Percentiles rank a stretch among this genome's conserved stretches.
These are phyloP conservation scores for Rana temporaria DNA, from an alignment of 2,113 vertebrate species.

Conservation along the genomic window DNA sequence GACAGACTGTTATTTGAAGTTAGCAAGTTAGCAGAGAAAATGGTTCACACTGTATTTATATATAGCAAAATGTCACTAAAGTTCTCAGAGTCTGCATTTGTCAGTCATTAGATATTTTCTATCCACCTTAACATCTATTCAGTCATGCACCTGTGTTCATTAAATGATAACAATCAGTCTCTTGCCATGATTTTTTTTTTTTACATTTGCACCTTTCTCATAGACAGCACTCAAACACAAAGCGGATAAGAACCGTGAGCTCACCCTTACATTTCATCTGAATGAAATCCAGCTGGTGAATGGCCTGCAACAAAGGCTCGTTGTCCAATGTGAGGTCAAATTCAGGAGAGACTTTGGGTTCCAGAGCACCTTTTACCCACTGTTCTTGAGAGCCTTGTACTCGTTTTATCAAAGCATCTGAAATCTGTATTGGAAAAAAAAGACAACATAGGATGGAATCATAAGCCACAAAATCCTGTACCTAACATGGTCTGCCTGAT, in stretches of 20 bases:
- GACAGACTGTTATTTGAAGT: conserved; percentile 4
- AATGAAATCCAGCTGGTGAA: conserved; percentile 95
- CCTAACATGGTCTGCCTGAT: too few relatives aligned
- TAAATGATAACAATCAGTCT: conserved; percentile 14
- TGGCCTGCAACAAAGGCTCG: conserved; percentile 89
- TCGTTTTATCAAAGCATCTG: conserved; percentile 93
- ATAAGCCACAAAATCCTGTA: too few relatives aligned
- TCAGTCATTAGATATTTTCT: conserved; percentile 15
- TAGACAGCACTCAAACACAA: conserved; percentile 22
- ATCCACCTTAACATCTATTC: neutral
- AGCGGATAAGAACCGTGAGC: conserved; percentile 56
- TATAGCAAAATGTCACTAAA: conserved; percentile 13
- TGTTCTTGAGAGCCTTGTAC: conserved; percentile 94
- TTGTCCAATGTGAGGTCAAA: conserved; percentile 93
- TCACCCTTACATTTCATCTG: conserved; percentile 93
- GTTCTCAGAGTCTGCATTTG: conserved; percentile 1
- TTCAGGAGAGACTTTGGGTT: conserved; percentile 93
- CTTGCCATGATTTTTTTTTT: accelerated
- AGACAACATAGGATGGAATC: neutral
- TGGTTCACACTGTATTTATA: conserved; percentile 12
- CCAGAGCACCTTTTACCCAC: conserved; percentile 96
- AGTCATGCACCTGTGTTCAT: conserved; percentile 1
- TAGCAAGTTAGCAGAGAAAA: neutral
- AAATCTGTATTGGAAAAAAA: conserved; percentile 80
- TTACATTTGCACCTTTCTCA: neutral